These are phyloP conservation scores for Bothrops jararaca DNA, from an alignment of 2,113 vertebrate species.

Conservation along the genomic window DNA sequence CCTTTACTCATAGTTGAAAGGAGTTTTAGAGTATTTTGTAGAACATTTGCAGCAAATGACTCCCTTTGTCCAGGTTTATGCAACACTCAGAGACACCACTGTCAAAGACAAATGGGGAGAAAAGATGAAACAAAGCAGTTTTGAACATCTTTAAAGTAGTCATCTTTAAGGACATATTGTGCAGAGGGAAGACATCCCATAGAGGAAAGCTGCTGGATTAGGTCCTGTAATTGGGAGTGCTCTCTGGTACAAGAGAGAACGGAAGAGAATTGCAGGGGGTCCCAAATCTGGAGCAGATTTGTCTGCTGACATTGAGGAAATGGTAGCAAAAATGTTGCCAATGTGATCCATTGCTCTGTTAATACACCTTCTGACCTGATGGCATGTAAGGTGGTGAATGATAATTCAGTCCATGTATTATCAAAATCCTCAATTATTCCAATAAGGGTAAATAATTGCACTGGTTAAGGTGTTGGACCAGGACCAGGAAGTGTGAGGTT, in stretches of 20 bases:
- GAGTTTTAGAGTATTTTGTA: neutral
- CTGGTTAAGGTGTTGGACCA: neutral
- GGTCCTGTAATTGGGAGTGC: neutral
- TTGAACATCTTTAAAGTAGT: neutral
- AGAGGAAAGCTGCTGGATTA: neutral
- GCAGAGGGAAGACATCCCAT: neutral
- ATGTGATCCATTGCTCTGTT: neutral
- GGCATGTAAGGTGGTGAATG: neutral
- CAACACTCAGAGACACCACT: neutral
- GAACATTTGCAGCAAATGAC: neutral
- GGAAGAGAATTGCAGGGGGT: neutral
- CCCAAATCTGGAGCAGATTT: neutral
- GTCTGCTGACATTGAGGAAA: neutral
- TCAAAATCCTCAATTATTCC: neutral
- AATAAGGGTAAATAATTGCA: neutral
- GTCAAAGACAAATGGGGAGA: neutral
- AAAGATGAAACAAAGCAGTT: neutral
- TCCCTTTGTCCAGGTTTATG: neutral
- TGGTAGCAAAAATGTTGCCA: neutral
- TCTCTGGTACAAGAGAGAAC: neutral
- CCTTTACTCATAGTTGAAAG: neutral
- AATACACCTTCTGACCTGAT: neutral
- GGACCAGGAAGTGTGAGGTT: too few species aligned
- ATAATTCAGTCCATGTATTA: neutral
- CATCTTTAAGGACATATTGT: neutral